A percentile compares a stretch with the other conserved stretches of the same genome.
Conservation (phyloP, 2,797 vertebrate genomes). For the Melopsittacus undulatus region DNA sequence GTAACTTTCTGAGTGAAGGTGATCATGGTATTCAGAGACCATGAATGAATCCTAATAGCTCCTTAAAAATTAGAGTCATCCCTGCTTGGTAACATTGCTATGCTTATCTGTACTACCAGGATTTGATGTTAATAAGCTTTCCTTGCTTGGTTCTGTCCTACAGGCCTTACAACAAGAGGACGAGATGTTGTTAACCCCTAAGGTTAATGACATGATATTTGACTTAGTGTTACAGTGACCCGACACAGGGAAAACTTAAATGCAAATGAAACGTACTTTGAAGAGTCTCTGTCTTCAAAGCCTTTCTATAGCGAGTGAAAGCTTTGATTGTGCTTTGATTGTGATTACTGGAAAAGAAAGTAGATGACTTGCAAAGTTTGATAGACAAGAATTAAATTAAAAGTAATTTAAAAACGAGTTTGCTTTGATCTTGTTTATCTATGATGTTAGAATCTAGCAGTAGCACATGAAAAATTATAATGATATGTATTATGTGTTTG, state of each 20-base stretch:
- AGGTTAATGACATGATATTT: background rate
- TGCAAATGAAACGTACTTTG: background rate
- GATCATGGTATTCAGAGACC: background rate
- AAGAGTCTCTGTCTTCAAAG: background rate
- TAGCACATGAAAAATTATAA: background rate
- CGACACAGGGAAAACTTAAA: background rate
- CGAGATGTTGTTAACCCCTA: background rate
- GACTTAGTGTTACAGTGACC: background rate
- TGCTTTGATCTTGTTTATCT: background rate
- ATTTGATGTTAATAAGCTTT: background rate
- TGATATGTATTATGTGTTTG: background rate
- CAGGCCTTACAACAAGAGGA: background rate
- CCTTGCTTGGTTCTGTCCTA: background rate
- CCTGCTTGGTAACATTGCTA: background rate
- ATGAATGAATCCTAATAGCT: background rate
- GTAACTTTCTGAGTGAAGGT: background rate
- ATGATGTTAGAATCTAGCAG: background rate
- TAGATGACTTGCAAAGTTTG: background rate
- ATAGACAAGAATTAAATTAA: background rate
- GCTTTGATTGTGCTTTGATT: background rate
- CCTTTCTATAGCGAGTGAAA: background rate
- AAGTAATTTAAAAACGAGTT: background rate
- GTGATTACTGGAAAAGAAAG: background rate
- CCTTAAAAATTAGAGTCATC: background rate
- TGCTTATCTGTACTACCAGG: background rate